Evolutionary conservation across 1,140 invertebrate genomes (phyloP).

Genomic region (Macrobrachium rosenbergii): DNA sequence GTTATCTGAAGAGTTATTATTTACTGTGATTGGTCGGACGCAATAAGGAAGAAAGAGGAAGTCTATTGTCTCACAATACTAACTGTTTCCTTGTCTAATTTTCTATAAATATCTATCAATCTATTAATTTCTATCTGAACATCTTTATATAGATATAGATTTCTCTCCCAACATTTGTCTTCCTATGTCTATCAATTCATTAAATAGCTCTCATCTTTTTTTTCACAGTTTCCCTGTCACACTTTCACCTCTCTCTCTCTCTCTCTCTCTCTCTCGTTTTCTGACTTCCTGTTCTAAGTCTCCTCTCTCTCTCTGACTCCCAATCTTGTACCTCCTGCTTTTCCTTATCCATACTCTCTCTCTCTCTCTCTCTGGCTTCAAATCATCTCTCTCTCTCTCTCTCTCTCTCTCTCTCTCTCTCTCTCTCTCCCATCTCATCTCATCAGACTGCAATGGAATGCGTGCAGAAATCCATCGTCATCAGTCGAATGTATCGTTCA

Average conservation of each 20-base stretch:
- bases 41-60: not conserved
- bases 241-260: not conserved
- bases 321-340: too few species aligned
- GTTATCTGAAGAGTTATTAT: too few species aligned
- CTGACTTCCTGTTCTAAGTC: not conserved
- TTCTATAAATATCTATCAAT: too few species aligned
- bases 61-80: not conserved
- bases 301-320: not conserved
- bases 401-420: not conserved
- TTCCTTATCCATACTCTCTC: not conserved
- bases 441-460: not conserved
- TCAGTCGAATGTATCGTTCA: too few species aligned
- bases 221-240: too few species aligned
- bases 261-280: not conserved
- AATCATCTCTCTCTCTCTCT: not conserved
- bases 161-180: too few species aligned
- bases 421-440: not conserved
- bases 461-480: too few species aligned
- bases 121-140: too few species aligned
- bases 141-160: too few species aligned
- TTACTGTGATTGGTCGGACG: not conserved
- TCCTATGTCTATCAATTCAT: too few species aligned
- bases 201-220: too few species aligned
- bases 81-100: too few species aligned
- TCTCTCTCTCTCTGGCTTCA: constrained; percentile 2